A percentile compares a stretch with the other conserved stretches of the same genome.
phyloP scores from a whole-genome alignment of 2,888 invertebrate genomes.

The Dolomedes plantarius region DNA sequence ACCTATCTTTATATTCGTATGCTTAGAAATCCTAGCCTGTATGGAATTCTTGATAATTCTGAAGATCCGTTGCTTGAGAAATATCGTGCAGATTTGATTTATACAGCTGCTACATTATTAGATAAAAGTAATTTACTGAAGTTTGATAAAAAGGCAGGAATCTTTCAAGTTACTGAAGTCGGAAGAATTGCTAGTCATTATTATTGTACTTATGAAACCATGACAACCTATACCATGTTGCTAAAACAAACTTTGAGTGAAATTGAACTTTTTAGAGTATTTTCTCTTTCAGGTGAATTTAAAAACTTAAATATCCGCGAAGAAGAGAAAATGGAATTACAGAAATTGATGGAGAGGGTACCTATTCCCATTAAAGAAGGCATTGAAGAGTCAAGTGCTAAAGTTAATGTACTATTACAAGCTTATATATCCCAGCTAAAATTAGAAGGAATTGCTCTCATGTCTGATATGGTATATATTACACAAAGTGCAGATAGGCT shows the following conservation, averaged over 20 bases:
- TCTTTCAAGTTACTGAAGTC: slow-evolving; percentile 92
- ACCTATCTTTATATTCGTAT: slow-evolving; percentile 97
- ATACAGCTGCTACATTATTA: slow-evolving; percentile 92
- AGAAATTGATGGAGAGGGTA: slow-evolving; percentile 95
- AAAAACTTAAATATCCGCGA: slow-evolving; percentile 92
- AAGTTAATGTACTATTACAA: slow-evolving; percentile 94
- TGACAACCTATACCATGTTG: slow-evolving; percentile 96
- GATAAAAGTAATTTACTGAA: slow-evolving; percentile 96
- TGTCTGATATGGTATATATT: slow-evolving; percentile 99
- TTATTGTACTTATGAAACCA: slow-evolving; percentile 97
- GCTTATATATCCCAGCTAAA: slow-evolving; percentile 99
- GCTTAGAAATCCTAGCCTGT: slow-evolving; percentile 91
- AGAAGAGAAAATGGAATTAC: slow-evolving; percentile 95
- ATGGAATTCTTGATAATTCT: slow-evolving; percentile 89
- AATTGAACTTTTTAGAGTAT: slow-evolving; percentile 97
- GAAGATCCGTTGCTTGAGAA: slow-evolving; percentile 91
- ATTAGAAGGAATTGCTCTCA: slow-evolving; percentile 97
- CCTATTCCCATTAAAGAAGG: slow-evolving; percentile 99
- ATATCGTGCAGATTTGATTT: slow-evolving; percentile 94
- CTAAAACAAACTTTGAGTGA: slow-evolving; percentile 97
- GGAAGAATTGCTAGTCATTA: slow-evolving; percentile 99
- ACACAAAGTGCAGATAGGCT: slow-evolving; percentile 97
- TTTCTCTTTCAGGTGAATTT: slow-evolving; percentile 98
- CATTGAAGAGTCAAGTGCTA: slow-evolving; percentile 98
- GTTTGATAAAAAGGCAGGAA: slow-evolving; percentile 95